Conservation (phyloP, 2,888 invertebrate genomes). For the Tenthredo notha region DNA sequence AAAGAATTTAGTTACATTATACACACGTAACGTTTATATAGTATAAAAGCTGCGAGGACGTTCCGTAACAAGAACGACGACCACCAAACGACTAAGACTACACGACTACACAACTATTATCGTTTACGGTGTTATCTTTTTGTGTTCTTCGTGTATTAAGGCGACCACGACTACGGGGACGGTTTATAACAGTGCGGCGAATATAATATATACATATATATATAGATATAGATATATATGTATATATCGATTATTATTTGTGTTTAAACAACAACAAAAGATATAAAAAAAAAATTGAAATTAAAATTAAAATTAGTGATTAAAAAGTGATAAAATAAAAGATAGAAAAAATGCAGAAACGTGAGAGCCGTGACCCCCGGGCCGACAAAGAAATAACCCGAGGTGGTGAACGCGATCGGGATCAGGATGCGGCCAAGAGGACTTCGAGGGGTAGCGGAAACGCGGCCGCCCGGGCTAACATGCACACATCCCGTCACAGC, state of each 20-base stretch:
- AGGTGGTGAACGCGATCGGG: slow-evolving; percentile 76
- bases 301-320: background rate
- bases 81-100: background rate
- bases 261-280: slow-evolving; percentile 59
- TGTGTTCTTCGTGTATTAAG: background rate
- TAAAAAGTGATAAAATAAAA: background rate
- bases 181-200: background rate
- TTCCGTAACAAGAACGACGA: slow-evolving; percentile 13
- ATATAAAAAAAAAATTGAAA: slow-evolving; percentile 59
- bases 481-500: slow-evolving; percentile 91
- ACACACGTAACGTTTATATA: slow-evolving; percentile 19
- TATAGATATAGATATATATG: background rate
- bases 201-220: background rate
- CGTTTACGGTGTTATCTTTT: slow-evolving; percentile 2
- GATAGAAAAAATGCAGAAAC: slow-evolving; percentile 78
- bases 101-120: slow-evolving; percentile 16
- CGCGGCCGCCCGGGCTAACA: slow-evolving; percentile 83
- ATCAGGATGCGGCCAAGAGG: slow-evolving; percentile 81
- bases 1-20: slow-evolving; percentile 21
- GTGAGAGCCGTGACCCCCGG: slow-evolving; percentile 70
- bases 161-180: background rate
- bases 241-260: slow-evolving; percentile 9
- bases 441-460: slow-evolving; percentile 80
- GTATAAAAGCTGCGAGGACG: slow-evolving; percentile 13
- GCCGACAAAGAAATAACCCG: slow-evolving; percentile 72